These are phyloP conservation scores for Pachymerium ferrugineum DNA, from an alignment of 2,888 invertebrate genomes.

Conservation along the genomic window DNA sequence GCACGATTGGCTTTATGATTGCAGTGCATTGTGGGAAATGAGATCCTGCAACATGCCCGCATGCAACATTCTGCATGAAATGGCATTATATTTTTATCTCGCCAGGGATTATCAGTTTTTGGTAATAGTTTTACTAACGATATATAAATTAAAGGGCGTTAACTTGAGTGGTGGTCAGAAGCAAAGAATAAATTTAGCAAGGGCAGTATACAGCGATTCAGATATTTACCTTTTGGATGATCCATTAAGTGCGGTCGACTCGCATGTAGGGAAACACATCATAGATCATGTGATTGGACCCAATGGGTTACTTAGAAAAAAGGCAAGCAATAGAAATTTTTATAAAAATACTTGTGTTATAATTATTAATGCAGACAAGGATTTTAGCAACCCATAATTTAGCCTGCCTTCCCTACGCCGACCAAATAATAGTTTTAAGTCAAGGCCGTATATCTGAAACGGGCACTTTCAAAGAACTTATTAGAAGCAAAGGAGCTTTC, in stretches of 20 bases:
- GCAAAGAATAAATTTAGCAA: constrained; percentile 46
- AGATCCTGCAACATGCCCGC: too few relatives aligned
- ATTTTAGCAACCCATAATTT: constrained; percentile 29
- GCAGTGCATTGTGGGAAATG: too few relatives aligned
- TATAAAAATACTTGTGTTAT: neutral
- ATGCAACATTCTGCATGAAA: too few relatives aligned
- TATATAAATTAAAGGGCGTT: constrained; percentile 40
- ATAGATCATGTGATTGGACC: constrained; percentile 52
- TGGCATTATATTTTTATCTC: too few relatives aligned
- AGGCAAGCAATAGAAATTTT: constrained; percentile 40
- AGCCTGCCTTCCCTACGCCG: constrained; percentile 29
- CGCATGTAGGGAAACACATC: constrained; percentile 52
- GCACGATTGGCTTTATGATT: too few relatives aligned
- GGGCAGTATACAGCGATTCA: constrained; percentile 47
- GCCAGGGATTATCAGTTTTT: too few relatives aligned
- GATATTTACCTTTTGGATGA: constrained; percentile 55
- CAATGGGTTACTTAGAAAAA: constrained; percentile 49
- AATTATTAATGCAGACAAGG: neutral
- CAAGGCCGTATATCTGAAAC: constrained; percentile 25
- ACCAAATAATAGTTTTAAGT: constrained; percentile 15
- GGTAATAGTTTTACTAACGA: neutral
- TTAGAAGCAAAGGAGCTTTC: constrained; percentile 21
- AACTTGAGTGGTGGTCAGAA: constrained; percentile 45
- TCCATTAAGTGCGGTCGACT: constrained; percentile 52
- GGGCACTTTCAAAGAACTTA: constrained; percentile 25